Evolutionary conservation across 2,797 vertebrate species (phyloP).

Genomic region (Anas acuta): DNA sequence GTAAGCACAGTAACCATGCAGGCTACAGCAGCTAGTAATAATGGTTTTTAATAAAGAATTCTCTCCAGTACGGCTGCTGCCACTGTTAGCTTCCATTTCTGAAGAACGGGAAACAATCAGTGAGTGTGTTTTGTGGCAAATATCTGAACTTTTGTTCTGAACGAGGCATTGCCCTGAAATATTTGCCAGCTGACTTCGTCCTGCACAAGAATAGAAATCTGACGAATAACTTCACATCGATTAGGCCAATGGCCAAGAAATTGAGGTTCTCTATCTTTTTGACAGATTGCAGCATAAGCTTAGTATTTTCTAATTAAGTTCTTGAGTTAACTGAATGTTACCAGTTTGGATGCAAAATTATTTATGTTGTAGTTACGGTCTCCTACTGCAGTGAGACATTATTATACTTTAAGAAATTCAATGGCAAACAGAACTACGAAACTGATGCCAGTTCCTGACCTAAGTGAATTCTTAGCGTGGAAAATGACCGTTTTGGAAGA

Average conservation of each 20-base stretch:
- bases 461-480: background rate
- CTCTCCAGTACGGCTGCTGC: background rate
- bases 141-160: background rate
- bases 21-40: background rate
- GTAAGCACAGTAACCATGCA: background rate
- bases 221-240: background rate
- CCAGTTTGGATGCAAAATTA: background rate
- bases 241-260: background rate
- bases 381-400: background rate
- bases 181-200: background rate
- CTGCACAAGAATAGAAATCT: background rate
- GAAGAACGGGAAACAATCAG: background rate
- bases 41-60: background rate
- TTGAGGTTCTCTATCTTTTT: background rate
- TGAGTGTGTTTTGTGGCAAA: background rate
- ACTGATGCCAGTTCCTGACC: background rate
- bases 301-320: background rate
- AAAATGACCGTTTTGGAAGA: background rate
- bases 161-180: background rate
- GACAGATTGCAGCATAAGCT: background rate
- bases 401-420: background rate
- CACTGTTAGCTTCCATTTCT: background rate
- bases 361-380: background rate
- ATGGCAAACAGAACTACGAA: background rate
- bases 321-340: background rate